Evolutionary conservation across 1,140 invertebrate genomes (phyloP), one percentile per base, ranked within the genome.

Genomic region (Sycophaga agraensis): DNA sequence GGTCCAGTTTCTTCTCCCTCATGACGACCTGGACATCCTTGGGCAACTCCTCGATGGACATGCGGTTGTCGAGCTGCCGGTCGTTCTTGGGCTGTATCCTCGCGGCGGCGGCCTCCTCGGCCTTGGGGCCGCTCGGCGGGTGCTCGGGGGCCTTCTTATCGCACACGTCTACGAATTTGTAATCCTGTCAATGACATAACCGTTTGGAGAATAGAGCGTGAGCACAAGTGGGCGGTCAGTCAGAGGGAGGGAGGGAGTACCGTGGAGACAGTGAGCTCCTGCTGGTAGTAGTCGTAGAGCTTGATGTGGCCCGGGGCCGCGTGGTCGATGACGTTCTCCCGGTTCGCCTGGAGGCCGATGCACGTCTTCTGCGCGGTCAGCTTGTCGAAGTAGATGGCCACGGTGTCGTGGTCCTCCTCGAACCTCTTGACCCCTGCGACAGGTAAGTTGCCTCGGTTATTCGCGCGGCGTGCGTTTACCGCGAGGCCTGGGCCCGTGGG

Each of bases 261-360:
- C 16, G 65, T 69, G 5, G 70, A 73, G 37, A 82, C 66, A 12
- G 72, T 78, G 2, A 82, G 65, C 16, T 83, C 79, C n/a, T 85
- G 82, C 39, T 80, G 75, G 70, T 92, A 92, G 66, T 92, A 92
- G 73, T 92, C 89, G 57, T 86, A 86, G 2, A 91, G 78, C 59
- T 82, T 82, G 12, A 87, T 83, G 51, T 85, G 82, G 0, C 85
- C 88, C 0, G 88, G 84, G 67, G 85, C 84, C 1, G 86, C 84
- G 46, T 68, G 70, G 8, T 79, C 77, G 9, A 81, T 74, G 0
- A 79, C 54, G 17, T 71, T 74, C 50, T 79, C 75, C 28, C 75
- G 69, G 2, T 75, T 76, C 1, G 84, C 83, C 0, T 79, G 75
- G 14, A 83, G 79, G 26, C 81, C 81, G 4, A 85, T 65, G 8